Base-by-base conservation (phyloP, 2,113 vertebrate genomes). In the Aleadryas rufinucha region DNA sequence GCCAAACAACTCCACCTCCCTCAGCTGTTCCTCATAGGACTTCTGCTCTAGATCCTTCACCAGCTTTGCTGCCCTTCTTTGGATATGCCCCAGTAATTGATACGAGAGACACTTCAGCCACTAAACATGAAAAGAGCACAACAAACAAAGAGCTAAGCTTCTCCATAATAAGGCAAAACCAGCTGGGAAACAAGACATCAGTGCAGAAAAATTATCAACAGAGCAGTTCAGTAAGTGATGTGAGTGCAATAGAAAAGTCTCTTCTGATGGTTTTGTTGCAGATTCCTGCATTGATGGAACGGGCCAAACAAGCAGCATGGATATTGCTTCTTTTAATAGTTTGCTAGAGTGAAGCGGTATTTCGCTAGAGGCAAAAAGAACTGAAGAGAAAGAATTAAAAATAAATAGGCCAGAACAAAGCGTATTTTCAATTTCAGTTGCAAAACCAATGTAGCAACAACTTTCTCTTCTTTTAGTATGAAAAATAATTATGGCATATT, bases 401-500 rank as follows among this genome's bases (percentile, higher is more conserved):
- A 93, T 90, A 96, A 97, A 96, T 96, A 96, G 85, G 85, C 93
- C 93, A 94, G 93, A 97, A 96, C 92, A 75, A 96, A 96, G 82
- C 59, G 47, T 80, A 96, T 95, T 96, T 96, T 96, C 95, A 94
- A 94, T 95, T 96, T 94, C 93, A 90, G 72, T n/a, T 86, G 88
- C 64, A 93, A 87, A 96, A 88, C 71, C 76, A 92, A 54, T 49
- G 64, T 86, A 94, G 68, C 85, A 94, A 90, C 82, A 92, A 81
- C 92, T 86, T 80, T 72, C 71, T 80, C 42, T 93, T 88, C 68
- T 93, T 93, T 79, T 90, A 90, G 52, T 56, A 90, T 88, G 84
- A 96, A 95, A 96, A 97, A 93, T 87, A 95, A 93, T 56, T 64
- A 63, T 44, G 68, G 75, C 42, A 93, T 92, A 84, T 54, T 92